These are phyloP conservation scores for Synergus japonicus DNA, from an alignment of 2,888 invertebrate species.

Conservation along the genomic window DNA sequence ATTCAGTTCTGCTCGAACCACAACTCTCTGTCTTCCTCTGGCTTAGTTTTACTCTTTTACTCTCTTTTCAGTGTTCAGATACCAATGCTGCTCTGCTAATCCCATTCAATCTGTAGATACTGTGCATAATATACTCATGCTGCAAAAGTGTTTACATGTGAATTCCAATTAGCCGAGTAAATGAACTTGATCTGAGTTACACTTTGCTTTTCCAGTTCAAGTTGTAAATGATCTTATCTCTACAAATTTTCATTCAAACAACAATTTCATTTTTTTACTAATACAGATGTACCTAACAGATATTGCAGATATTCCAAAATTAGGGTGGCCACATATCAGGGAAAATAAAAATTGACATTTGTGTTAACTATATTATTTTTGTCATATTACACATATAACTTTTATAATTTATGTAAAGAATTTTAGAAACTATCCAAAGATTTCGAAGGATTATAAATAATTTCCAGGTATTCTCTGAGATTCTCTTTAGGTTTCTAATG, in stretches of 20 bases:
- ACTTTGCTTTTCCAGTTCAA: not conserved
- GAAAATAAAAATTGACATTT: no score
- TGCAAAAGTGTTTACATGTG: slow-evolving; percentile 44
- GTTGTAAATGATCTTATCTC: not conserved
- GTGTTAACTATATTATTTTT: no score
- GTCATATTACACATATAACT: no score
- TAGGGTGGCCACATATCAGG: no score
- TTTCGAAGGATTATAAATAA: no score
- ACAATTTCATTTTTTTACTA: not conserved
- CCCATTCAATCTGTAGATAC: slow-evolving; percentile 50
- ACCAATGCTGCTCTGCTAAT: slow-evolving; percentile 43
- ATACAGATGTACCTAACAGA: not conserved
- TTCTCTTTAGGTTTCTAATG: no score
- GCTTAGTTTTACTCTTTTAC: slow-evolving; percentile 43
- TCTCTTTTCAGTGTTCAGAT: slow-evolving; percentile 41
- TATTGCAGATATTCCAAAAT: not conserved
- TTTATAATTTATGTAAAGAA: no score
- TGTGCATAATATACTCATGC: slow-evolving; percentile 42
- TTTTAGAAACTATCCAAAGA: no score
- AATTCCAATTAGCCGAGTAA: slow-evolving; percentile 39
- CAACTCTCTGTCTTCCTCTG: slow-evolving; percentile 46
- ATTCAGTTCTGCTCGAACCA: slow-evolving; percentile 52
- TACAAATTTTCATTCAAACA: not conserved
- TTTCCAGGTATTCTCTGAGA: no score
- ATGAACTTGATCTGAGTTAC: not conserved